Conservation (phyloP, 35 echinoderm and acorn worm genomes). For the Ophiothrix spiculata region DNA sequence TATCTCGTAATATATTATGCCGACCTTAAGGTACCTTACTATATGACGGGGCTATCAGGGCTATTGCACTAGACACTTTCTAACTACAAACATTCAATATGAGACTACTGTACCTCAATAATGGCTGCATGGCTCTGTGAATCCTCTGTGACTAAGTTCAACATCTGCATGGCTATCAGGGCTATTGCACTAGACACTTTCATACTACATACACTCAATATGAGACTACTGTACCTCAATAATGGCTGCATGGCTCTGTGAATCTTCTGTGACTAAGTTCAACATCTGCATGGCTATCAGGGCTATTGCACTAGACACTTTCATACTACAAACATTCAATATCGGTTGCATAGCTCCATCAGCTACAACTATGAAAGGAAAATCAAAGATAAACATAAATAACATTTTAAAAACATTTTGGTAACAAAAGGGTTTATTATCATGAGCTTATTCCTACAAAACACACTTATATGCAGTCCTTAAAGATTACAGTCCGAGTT, state of each 20-base stretch:
- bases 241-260: conserved; percentile 72
- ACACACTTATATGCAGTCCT: too few relatives aligned
- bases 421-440: too few relatives aligned
- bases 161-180: conserved; percentile 65
- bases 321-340: conserved; percentile 68
- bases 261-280: conserved; percentile 84
- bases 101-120: too few relatives aligned
- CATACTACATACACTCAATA: conserved; percentile 72
- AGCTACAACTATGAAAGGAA: conserved; percentile 40
- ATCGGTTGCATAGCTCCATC: conserved; percentile 91
- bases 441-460: too few relatives aligned
- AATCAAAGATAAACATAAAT: neutral
- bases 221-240: too few relatives aligned
- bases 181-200: conserved; percentile 81
- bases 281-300: conserved; percentile 73
- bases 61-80: conserved; percentile 78
- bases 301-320: conserved; percentile 79
- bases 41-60: conserved; percentile 70
- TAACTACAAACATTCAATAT: conserved; percentile 73
- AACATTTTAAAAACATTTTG: too few relatives aligned
- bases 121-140: conserved; percentile 73
- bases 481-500: too few relatives aligned
- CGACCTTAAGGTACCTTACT: too few relatives aligned
- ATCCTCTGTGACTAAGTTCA: conserved; percentile 89
- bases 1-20: too few relatives aligned